Evolutionary conservation across 2,113 vertebrate genomes (phyloP), one percentile per base, ranked within the genome.

Genomic region (Narcine bancroftii): DNA sequence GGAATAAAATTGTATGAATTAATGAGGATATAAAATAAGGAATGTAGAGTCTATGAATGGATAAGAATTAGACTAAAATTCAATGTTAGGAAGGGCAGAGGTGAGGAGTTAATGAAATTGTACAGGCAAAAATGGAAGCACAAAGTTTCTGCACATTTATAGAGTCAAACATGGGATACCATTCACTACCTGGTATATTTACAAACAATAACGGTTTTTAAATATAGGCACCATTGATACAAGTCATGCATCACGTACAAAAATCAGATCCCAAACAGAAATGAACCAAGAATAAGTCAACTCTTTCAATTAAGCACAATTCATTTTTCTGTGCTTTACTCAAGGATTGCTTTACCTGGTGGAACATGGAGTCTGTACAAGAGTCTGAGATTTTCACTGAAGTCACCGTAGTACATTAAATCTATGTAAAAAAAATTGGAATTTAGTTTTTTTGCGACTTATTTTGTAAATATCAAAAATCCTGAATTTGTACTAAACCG

Each of bases 311-410:
- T 53, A 39, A 81, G 1, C 1, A 39, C 6, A 2, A 4, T 83
- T 83, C 26, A n/a, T 83, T 85, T 81, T 50, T 29, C 42, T 15
- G 36, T 60, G 29, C 6, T 87, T 87, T 85, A 56, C 6, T 56
- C 19, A 85, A 85, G 33, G 15, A 36, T 85, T 53, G 45, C 93
- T 95, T 95, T 95, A 99, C 98, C 98, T 71, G 98, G 98, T 47
- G 98, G 97, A 89, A 98, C 97, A 93, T 99, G 99, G 65, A 99
- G 97, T 66, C 96, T 97, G 93, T 99, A 99, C 0, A 99, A 94
- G 83, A 99, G 94, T 92, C 97, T 94, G 60, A 99, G 97, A 93
- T 98, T 99, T 95, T 98, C 98, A 93, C 97, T 99, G 96, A 99
- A 97, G 93, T 99, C 99, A 93, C 96, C 98, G 73, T 97, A 96